Evolutionary conservation across 1,140 invertebrate genomes (phyloP).

Genomic region (Portunus trituberculatus): DNA sequence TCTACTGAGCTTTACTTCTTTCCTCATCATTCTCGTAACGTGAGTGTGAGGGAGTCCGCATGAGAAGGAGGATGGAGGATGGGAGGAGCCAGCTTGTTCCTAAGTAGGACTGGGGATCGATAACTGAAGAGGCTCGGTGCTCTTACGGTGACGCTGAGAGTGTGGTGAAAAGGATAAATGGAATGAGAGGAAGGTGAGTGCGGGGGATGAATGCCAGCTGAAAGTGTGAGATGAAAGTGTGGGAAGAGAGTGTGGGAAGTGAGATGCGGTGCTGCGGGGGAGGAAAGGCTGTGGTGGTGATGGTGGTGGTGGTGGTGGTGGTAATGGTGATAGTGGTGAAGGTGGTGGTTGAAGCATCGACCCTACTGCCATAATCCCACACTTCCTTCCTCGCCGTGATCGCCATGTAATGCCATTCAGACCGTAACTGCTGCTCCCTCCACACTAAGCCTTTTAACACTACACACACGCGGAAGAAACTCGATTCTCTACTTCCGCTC

Average conservation of each 20-base stretch:
- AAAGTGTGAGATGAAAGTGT: neutral
- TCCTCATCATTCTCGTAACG: neutral
- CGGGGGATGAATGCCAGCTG: neutral
- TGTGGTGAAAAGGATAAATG: neutral
- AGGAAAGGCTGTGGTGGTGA: neutral
- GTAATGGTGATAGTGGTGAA: neutral
- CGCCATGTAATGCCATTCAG: neutral
- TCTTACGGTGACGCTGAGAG: neutral
- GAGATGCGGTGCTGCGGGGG: neutral
- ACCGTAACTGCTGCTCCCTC: neutral
- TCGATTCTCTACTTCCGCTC: neutral
- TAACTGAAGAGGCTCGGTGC: neutral
- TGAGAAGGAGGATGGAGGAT: neutral
- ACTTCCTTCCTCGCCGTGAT: neutral
- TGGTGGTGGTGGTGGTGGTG: neutral
- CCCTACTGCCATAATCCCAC: neutral
- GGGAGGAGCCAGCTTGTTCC: neutral
- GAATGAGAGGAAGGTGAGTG: neutral
- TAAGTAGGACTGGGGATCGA: neutral
- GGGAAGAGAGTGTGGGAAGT: conserved; percentile 16
- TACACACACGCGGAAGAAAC: conserved; percentile 20
- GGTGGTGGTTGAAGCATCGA: neutral
- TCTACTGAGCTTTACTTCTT: neutral
- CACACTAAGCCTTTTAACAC: neutral
- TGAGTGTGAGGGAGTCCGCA: neutral